Base-by-base conservation (phyloP, 2,113 vertebrate genomes). In the Plotosus lineatus region DNA sequence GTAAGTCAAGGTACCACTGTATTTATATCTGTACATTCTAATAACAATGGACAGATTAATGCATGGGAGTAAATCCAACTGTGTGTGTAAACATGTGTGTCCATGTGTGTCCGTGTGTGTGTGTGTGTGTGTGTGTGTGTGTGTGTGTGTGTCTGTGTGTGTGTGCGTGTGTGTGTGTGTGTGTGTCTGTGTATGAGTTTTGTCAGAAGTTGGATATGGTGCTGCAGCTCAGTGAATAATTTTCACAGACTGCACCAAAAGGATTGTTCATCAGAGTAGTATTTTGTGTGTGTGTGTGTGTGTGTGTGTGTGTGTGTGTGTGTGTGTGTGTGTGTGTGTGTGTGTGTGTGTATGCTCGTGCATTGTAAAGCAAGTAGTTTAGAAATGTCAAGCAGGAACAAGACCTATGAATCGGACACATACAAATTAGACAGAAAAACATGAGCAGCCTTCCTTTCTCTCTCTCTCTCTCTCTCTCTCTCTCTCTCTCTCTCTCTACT, bases 211-310 rank as follows among this genome's bases (percentile, higher is more conserved):
- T 40, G 10, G 77, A 28, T 1, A 68, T 42, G 72, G 48, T 28
- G 14, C 78, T 56, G 83, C 56, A 53, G 44, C 58, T 23, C 48
- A 51, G 87, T 93, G 79, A 92, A 94, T 93, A 89, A 92, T 93
- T 92, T 89, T 93, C 84, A 87, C 76, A 80, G 85, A 84, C 89
- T 88, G 89, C 88, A 87, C 88, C 88, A 90, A 90, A 87, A 85
- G 86, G 87, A 44, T 38, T 73, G 46, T 51, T 73, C 46, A 51
- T 51, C 69, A 33, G 14, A 73, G 9, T 1, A 51, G 68, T 48
- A 48, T 48, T 23, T 48, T 66, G 33, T 56, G 0, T 56, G 17
- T 40, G 19, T 44, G 23, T 44, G 56, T 40, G 36, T 65, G 61
- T 38, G 61, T 65, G 61, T 65, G 61, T 7, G n/a, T 68, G 4